phyloP scores from a whole-genome alignment of 2,888 invertebrate species.

The Odontocerum albicorne region DNA sequence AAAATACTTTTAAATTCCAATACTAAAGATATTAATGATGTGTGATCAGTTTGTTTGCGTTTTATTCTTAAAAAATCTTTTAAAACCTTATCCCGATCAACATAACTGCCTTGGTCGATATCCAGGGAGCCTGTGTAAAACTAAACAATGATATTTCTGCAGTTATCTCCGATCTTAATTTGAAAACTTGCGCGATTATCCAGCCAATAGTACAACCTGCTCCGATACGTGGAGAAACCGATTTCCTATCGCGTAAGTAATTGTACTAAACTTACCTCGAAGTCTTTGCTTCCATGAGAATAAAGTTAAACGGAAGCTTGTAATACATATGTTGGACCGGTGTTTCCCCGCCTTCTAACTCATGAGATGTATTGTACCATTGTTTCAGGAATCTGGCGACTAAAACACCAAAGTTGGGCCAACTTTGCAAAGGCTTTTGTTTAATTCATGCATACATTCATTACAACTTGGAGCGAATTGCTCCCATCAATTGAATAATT shows the following conservation, averaged over 20 bases:
- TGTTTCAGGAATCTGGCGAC: neutral
- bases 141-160: constrained; percentile 31
- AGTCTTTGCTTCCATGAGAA: constrained; percentile 3
- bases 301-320: neutral
- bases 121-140: neutral
- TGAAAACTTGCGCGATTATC: constrained; percentile 34
- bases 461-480: too few species aligned
- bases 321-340: neutral
- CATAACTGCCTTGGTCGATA: too few species aligned
- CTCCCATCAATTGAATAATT: too few species aligned
- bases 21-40: too few species aligned
- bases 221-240: constrained; percentile 30
- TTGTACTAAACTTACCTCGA: constrained; percentile 22
- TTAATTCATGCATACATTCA: too few species aligned
- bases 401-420: too few species aligned
- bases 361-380: neutral
- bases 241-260: constrained; percentile 30
- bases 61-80: too few species aligned
- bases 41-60: too few species aligned
- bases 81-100: too few species aligned
- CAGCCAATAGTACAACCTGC: constrained; percentile 26
- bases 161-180: constrained; percentile 35
- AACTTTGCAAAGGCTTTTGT: too few species aligned
- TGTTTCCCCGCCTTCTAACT: neutral
- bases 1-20: too few species aligned